A percentile compares a stretch with the other conserved stretches of the same genome.
These are phyloP conservation scores for Liopterus haemorrhoidalis DNA, from an alignment of 2,888 invertebrate genomes.

Conservation along the genomic window DNA sequence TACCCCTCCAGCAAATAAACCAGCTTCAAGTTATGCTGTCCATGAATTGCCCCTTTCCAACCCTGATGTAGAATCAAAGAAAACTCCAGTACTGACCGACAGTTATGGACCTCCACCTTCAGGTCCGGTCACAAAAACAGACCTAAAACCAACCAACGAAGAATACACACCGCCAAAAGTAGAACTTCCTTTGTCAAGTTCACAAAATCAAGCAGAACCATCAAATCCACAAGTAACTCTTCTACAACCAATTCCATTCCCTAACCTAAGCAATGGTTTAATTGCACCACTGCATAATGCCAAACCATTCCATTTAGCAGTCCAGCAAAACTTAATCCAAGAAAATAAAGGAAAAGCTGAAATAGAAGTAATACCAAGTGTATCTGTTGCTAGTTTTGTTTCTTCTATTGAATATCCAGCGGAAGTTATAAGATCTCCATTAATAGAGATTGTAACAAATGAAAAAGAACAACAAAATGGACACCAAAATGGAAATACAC, in stretches of 20 bases:
- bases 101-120: conserved; percentile 44
- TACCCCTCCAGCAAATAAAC: conserved; percentile 5
- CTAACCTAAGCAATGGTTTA: conserved; percentile 58
- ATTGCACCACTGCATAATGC: conserved; percentile 59
- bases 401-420: conserved; percentile 68
- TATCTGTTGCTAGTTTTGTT: conserved; percentile 62
- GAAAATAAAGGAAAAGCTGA: conserved; percentile 27
- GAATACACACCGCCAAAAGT: conserved; percentile 35
- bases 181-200: conserved; percentile 35
- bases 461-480: conserved; percentile 25
- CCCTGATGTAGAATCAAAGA: conserved; percentile 11
- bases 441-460: conserved; percentile 54
- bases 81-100: conserved; percentile 40
- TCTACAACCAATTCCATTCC: conserved; percentile 52
- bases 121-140: conserved; percentile 39
- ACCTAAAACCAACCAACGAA: conserved; percentile 29
- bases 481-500: conserved; percentile 6
- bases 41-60: conserved; percentile 26
- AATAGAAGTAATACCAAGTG: conserved; percentile 57
- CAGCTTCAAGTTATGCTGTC: conserved; percentile 1
- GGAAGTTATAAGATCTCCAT: conserved; percentile 62
- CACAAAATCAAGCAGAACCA: conserved; percentile 28
- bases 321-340: conserved; percentile 7
- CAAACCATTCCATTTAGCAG: conserved; percentile 47
- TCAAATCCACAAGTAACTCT: conserved; percentile 20